Evolutionary conservation across 2,113 vertebrate species (phyloP), one percentile per base, ranked within the genome.

Genomic region (Heterotilapia buettikoferi): DNA sequence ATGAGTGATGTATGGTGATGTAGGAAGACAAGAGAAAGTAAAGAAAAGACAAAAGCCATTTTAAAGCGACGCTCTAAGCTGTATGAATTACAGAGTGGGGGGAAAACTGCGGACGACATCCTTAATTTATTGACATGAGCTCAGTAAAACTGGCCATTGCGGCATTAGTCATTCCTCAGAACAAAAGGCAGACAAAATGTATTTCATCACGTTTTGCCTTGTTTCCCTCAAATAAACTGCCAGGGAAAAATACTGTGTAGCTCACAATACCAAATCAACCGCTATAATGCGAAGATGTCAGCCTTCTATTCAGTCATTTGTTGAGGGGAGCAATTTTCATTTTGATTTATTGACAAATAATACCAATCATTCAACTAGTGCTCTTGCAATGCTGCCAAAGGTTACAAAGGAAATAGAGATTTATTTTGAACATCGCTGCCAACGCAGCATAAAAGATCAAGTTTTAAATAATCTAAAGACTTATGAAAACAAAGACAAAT

Each of bases 301-400:
- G 85, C 84, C 91, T 95, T 96, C 96, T 94, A 95, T 92, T 96
- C 93, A 93, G 85, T 88, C 92, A 93, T 96, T 96, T 96, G 88
- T 93, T 93, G 92, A 94, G 95, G 95, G 94, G 85, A 95, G 94
- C 94, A 87, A 68, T 96, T 95, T 97, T 95, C 93, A 96, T 94
- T 96, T 91, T 96, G 97, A 97, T 97, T 97, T 96, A 97, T 95
- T 92, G 95, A 95, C 92, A 93, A 94, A 95, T 92, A 96, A 95
- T 89, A 82, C 85, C 94, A 96, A 96, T 97, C 96, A 96, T 96
- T 97, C 94, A 97, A 96, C 95, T 92, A 92, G 94, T 95, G 89
- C 86, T 96, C 92, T 85, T 86, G 90, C 83, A 11, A 79, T 88
- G 84, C 91, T 78, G 89, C 93, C 90, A 94, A 94, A 95, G 93